Base-by-base conservation (phyloP, 2,888 invertebrate genomes). In the Rhamnusium bicolor region DNA sequence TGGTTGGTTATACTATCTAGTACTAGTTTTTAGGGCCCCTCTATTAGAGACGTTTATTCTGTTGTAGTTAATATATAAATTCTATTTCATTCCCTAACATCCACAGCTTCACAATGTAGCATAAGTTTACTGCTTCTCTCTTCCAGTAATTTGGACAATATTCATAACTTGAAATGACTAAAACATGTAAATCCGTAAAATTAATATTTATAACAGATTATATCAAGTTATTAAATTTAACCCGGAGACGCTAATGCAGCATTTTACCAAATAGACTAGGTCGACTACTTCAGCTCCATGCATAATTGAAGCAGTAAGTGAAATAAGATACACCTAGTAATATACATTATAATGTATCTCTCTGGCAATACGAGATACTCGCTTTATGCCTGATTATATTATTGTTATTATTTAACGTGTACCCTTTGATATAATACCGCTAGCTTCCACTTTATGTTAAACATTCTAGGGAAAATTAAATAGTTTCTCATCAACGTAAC, bases 241-340 rank as follows among this genome's bases (percentile, higher is more conserved):
- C 49, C 4, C 32, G 6, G 12, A 53, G 53, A 27, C 63, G 32
- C 16, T 32, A 60, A 16, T 51, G 47, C n/a, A 2, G 54, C 32
- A 53, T 65, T 53, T 53, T 53, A 12, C 18, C 49, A 51, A 65
- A 65, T 53, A 16, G 46, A 47, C 16, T 18, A 51, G 53, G 47
- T 58, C 61, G 51, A 47, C 18, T 69, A 14, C 24, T 51, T 1
- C 21, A 5, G 8, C 19, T 40, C 16, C 60, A 51, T 62, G 76
- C 74, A 76, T 76, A 76, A 77, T 75, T 77, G 72, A 68, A 70
- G 73, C 67, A 69, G 71, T 71, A 75, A 73, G 73, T 75, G 75
- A 75, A 65, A 65, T 53, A 53, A 29, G 71, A 72, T 65, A 75
- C 71, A 77, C 60, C 58, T 71, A 60, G 73, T 69, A 62, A 69